Percentiles rank a stretch among this genome's conserved stretches.
phyloP scores from a whole-genome alignment of 1,140 invertebrate species.

The Aphaenogaster floridana region DNA sequence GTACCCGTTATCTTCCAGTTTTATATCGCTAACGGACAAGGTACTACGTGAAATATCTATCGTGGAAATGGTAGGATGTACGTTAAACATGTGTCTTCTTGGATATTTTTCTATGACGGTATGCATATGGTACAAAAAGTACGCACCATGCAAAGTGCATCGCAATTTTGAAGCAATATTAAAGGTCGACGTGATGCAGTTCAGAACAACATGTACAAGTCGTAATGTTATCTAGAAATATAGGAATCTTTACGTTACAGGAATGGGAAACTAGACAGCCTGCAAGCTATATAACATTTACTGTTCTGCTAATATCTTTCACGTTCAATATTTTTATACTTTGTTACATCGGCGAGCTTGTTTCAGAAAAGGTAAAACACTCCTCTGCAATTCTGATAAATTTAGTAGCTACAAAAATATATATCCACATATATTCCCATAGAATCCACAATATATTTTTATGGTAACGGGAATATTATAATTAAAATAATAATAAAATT shows the following conservation, averaged over 20 bases:
- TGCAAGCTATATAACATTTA: conserved; percentile 58
- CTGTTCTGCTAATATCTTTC: conserved; percentile 68
- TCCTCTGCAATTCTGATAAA: not conserved
- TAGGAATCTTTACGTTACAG: conserved; percentile 50
- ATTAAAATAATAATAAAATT: not conserved
- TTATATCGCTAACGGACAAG: conserved; percentile 53
- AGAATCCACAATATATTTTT: not conserved
- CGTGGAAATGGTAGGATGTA: conserved; percentile 70
- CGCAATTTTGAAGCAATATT: not conserved
- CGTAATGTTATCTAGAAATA: not conserved
- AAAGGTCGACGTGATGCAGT: not conserved
- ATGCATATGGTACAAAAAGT: conserved; percentile 41
- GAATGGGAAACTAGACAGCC: conserved; percentile 64
- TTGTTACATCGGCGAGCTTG: conserved; percentile 76
- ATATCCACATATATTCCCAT: not conserved
- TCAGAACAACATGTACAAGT: not conserved
- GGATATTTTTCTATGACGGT: conserved; percentile 69
- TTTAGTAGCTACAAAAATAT: not conserved
- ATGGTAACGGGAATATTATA: not conserved
- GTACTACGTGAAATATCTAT: conserved; percentile 71
- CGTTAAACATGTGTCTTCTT: conserved; percentile 63
- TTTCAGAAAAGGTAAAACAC: conserved; percentile 68
- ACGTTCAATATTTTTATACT: conserved; percentile 77
- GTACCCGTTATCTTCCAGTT: conserved; percentile 54
- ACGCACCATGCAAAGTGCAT: conserved; percentile 20